Base-by-base conservation (phyloP, 2,797 vertebrate genomes). In the Eurystomus glaucurus region DNA sequence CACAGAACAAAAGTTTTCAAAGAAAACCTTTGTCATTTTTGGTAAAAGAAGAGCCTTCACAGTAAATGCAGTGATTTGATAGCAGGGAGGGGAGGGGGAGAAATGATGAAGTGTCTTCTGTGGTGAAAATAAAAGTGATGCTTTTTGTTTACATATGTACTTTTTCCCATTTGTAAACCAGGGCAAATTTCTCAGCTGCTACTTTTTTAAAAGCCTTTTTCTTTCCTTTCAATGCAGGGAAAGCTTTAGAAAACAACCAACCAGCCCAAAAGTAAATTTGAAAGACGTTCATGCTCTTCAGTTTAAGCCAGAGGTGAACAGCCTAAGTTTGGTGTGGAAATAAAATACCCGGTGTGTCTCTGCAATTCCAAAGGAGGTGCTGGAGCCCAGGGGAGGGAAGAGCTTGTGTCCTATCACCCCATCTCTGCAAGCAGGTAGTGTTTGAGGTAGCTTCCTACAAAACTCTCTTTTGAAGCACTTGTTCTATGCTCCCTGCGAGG, bases 291-390 rank as follows among this genome's bases (percentile, higher is more conserved):
- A 5, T 0, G 0, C 25, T 71, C 23, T 37, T 75, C 57, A 54
- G 6, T 52, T 65, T 31, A 33, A 85, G 74, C 90, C 46, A 31
- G 39, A 79, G 82, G 52, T 75, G 90, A 86, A 20, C 28, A 50
- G 23, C 1, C 1, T 60, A 45, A 66, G 33, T 54, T 54, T 65
- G 50, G 52, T 43, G 50, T 57, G 69, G 72, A 92, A 92, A 88
- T 69, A 76, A 57, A 92, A 43, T 11, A 62, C 45, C 16, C 0
- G 0, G 16, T n/a, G 19, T 0, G 0, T 16, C 37, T 64, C 33
- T 75, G 70, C 72, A 20, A n/a, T 3, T 33, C 16, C 39, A 52
- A 26, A 57, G 41, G 35, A 61, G 55, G 50, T 41, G 55, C 43
- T 0, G 3, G 54, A 74, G 29, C 57, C 57, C 70, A 54, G 15